Conservation (phyloP, 1,140 invertebrate genomes). For the Holotrichia oblita region DNA sequence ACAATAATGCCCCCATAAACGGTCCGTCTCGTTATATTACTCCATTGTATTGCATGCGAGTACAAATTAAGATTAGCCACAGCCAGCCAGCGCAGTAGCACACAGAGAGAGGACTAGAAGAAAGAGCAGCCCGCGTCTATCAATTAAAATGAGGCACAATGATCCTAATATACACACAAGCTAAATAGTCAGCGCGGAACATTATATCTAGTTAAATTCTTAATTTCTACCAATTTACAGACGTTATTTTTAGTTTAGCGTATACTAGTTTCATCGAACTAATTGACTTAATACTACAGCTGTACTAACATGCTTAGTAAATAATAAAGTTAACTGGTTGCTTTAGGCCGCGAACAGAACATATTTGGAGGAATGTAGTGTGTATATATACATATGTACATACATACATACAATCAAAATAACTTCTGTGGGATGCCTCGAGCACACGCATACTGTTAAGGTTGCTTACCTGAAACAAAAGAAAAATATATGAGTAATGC, state of each 20-base stretch:
- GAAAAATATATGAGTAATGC: background rate
- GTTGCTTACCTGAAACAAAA: conserved; percentile 27
- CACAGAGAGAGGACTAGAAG: background rate
- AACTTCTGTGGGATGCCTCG: background rate
- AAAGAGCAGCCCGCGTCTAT: conserved; percentile 20
- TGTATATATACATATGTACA: background rate
- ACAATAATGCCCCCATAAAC: conserved; percentile 18
- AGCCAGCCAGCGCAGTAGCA: background rate
- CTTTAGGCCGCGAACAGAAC: background rate
- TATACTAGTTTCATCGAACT: conserved; percentile 32
- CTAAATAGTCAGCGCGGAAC: conserved; percentile 32
- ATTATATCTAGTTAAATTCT: conserved; percentile 32
- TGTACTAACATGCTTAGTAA: conserved; percentile 36
- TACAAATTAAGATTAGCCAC: conserved; percentile 29
- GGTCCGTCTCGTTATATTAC: background rate
- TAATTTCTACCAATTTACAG: conserved; percentile 34
- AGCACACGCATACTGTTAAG: background rate
- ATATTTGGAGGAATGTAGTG: conserved; percentile 20
- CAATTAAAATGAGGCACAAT: conserved; percentile 34
- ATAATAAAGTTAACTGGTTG: conserved; percentile 19
- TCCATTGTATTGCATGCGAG: conserved; percentile 33
- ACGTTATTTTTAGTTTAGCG: conserved; percentile 36
- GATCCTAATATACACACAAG: conserved; percentile 33
- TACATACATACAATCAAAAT: background rate
- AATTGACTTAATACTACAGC: conserved; percentile 35